Conservation (phyloP, 2,888 invertebrate species). For the Drosophila borealis region DNA sequence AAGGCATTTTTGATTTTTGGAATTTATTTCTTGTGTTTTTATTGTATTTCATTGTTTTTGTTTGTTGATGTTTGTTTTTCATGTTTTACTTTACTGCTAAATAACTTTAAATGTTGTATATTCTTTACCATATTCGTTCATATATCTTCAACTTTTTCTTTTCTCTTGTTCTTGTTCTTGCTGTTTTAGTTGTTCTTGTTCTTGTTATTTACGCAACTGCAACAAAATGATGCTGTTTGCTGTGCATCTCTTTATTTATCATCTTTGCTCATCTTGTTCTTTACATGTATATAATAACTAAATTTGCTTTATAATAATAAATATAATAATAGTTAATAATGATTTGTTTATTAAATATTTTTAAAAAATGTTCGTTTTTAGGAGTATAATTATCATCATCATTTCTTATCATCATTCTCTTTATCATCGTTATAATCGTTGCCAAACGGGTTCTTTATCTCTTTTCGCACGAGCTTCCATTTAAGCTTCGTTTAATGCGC, state of each 20-base stretch:
- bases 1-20: slow-evolving; percentile 42
- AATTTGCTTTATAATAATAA: slow-evolving; percentile 77
- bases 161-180: slow-evolving; percentile 25
- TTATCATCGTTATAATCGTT: slow-evolving; percentile 59
- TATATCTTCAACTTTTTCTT: slow-evolving; percentile 25
- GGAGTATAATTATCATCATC: slow-evolving; percentile 76
- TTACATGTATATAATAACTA: slow-evolving; percentile 77
- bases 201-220: slow-evolving; percentile 40
- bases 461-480: slow-evolving; percentile 1
- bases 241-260: slow-evolving; percentile 62
- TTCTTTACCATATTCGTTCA: slow-evolving; percentile 67
- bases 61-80: slow-evolving; percentile 63
- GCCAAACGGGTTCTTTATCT: slow-evolving; percentile 36
- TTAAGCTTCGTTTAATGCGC: slow-evolving; percentile 10
- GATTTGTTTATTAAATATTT: slow-evolving; percentile 80
- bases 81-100: slow-evolving; percentile 75
- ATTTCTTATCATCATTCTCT: slow-evolving; percentile 34
- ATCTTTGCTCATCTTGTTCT: slow-evolving; percentile 64
- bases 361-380: slow-evolving; percentile 77
- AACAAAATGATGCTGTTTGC: slow-evolving; percentile 55
- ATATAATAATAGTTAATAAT: slow-evolving; percentile 79
- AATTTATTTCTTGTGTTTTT: slow-evolving; percentile 76
- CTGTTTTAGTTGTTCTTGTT: slow-evolving; percentile 37
- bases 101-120: slow-evolving; percentile 81
- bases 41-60: slow-evolving; percentile 77